Evolutionary conservation across 2,113 vertebrate species (phyloP).

Genomic region (Azemiops feae): DNA sequence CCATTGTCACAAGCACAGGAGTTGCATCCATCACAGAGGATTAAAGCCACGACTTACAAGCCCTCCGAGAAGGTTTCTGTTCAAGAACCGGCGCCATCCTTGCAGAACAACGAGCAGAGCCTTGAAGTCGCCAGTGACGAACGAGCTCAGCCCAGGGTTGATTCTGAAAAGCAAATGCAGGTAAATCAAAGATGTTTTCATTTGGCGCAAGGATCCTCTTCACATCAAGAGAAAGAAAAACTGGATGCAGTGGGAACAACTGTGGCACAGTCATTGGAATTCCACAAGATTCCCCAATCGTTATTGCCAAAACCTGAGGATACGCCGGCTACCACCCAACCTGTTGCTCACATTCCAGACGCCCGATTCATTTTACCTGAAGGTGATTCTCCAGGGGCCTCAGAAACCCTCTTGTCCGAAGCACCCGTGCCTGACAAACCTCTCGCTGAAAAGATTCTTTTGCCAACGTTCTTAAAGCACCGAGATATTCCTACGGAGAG

Average conservation of each 20-base stretch:
- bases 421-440: neutral
- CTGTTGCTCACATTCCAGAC: fast-evolving
- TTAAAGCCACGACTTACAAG: fast-evolving
- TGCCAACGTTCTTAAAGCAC: neutral
- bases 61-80: fast-evolving
- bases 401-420: constrained; percentile 17
- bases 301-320: neutral
- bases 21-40: neutral
- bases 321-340: neutral
- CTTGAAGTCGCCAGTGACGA: neutral
- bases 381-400: constrained; percentile 34
- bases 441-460: neutral
- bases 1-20: neutral
- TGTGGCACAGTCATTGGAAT: constrained; percentile 6
- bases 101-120: constrained; percentile 9
- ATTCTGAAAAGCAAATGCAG: neutral
- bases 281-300: neutral
- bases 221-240: constrained; percentile 27
- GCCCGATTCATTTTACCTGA: constrained; percentile 36
- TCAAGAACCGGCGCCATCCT: fast-evolving
- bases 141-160: neutral
- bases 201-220: neutral
- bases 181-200: constrained; percentile 8
- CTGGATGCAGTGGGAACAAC: neutral
- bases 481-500: constrained; percentile 26